A percentile compares a stretch with the other conserved stretches of the same genome.
Conservation (phyloP, 2,113 vertebrate species). For the Seriola aureovittata region DNA sequence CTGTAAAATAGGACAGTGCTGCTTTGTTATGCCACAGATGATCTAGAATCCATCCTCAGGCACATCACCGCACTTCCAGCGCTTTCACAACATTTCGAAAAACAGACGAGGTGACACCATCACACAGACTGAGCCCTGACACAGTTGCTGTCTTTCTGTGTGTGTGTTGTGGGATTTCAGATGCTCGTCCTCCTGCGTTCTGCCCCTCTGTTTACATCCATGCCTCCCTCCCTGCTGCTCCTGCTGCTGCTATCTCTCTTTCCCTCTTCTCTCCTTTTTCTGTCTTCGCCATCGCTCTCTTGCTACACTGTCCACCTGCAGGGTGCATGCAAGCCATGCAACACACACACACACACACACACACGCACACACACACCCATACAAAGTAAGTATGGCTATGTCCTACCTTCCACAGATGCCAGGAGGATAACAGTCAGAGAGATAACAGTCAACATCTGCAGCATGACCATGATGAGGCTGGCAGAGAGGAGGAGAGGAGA, state of each 20-base stretch:
- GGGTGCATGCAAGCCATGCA: conserved; percentile 60
- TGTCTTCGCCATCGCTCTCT: conserved; percentile 73
- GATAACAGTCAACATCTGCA: conserved; percentile 84
- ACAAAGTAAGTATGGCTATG: conserved; percentile 51
- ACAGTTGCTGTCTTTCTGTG: conserved; percentile 51
- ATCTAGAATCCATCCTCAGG: conserved; percentile 36
- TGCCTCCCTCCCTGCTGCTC: conserved; percentile 62
- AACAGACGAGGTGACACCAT: conserved; percentile 33
- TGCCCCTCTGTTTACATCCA: conserved; percentile 80
- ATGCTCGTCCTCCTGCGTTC: conserved; percentile 56
- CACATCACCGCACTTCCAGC: conserved; percentile 43
- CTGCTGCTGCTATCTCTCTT: conserved; percentile 54
- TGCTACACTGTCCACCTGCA: conserved; percentile 76
- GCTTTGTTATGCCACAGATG: conserved; percentile 57
- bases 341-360: conserved; percentile 37
- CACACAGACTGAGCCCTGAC: conserved; percentile 51
- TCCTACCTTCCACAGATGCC: conserved; percentile 86
- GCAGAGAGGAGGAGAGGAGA: conserved; percentile 73
- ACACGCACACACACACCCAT: conserved; percentile 41
- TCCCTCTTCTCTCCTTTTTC: conserved; percentile 62
- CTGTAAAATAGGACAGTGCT: conserved; percentile 61
- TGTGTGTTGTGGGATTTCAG: conserved; percentile 53
- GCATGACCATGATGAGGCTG: conserved; percentile 85
- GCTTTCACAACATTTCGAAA: conserved; percentile 45
- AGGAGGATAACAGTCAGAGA: conserved; percentile 81